A percentile compares a stretch with the other conserved stretches of the same genome.
These are phyloP conservation scores for Artemia sinica DNA, from an alignment of 2,888 invertebrate species.

Conservation along the genomic window DNA sequence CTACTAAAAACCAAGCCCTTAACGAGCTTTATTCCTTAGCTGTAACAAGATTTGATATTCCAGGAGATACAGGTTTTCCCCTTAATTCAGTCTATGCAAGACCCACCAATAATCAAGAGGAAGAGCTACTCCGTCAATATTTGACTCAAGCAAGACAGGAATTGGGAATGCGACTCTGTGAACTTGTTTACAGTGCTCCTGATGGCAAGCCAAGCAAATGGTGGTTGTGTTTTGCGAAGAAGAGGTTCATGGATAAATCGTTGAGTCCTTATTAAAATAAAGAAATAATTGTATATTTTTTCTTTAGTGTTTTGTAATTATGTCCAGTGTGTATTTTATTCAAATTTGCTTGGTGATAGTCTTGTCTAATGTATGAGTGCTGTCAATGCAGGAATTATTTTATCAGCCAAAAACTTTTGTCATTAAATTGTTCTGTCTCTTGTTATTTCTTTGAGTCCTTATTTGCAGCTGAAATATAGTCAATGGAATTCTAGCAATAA, in stretches of 20 bases:
- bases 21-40: constrained; percentile 95
- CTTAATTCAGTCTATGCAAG: constrained; percentile 86
- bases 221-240: constrained; percentile 98
- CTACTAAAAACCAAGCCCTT: constrained; percentile 66
- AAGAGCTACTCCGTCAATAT: constrained; percentile 83
- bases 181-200: constrained; percentile 71
- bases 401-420: no score
- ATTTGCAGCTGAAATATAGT: no score
- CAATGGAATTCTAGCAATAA: no score
- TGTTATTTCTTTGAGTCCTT: no score
- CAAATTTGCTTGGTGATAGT: no score
- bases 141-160: constrained; percentile 87
- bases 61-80: constrained; percentile 85
- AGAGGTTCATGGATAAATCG: constrained; percentile 99
- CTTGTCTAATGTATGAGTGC: no score
- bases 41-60: constrained; percentile 83
- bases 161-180: constrained; percentile 72
- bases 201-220: constrained; percentile 95
- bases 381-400: no score
- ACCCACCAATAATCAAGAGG: constrained; percentile 56
- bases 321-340: no score
- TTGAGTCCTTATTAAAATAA: constrained; percentile 43
- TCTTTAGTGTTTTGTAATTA: no score
- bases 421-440: no score
- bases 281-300: no score